Percentiles rank a stretch among this genome's conserved stretches.
Evolutionary conservation across 2,797 vertebrate genomes (phyloP).

Genomic region (Allobates femoralis): DNA sequence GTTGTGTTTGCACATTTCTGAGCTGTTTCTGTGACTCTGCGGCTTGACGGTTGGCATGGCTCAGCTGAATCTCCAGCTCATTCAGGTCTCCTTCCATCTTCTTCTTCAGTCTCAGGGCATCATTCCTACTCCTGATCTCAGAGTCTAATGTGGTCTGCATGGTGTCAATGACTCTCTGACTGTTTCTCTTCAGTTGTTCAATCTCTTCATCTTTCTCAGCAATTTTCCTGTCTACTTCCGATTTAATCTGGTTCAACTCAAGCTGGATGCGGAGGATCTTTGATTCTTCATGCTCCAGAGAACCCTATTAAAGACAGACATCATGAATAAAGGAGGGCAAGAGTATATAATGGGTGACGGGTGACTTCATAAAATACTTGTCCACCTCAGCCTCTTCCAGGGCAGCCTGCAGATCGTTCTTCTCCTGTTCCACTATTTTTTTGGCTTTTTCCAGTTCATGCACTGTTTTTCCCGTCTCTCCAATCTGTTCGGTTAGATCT

Average conservation of each 20-base stretch:
- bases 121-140: constrained; percentile 57
- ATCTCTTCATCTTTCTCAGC: constrained; percentile 57
- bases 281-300: constrained; percentile 79
- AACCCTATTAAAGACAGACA: constrained; percentile 68
- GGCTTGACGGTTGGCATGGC: constrained; percentile 66
- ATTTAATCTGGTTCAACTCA: constrained; percentile 78
- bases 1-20: constrained; percentile 49
- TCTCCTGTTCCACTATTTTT: constrained; percentile 85
- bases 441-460: constrained; percentile 89
- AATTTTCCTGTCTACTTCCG: constrained; percentile 75
- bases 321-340: not conserved
- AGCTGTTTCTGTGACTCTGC: constrained; percentile 66
- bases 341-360: not conserved
- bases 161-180: constrained; percentile 52
- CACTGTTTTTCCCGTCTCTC: constrained; percentile 85
- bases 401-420: constrained; percentile 85
- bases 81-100: constrained; percentile 63
- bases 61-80: constrained; percentile 68
- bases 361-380: not conserved
- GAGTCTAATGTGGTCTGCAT: constrained; percentile 60
- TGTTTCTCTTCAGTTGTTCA: constrained; percentile 57
- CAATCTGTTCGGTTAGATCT: constrained; percentile 87
- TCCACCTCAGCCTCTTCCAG: constrained; percentile 91
- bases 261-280: constrained; percentile 79
- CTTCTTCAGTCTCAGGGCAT: constrained; percentile 57